Evolutionary conservation across 2,113 vertebrate species (phyloP), one percentile per base, ranked within the genome.

Genomic region (Dromaius novaehollandiae): DNA sequence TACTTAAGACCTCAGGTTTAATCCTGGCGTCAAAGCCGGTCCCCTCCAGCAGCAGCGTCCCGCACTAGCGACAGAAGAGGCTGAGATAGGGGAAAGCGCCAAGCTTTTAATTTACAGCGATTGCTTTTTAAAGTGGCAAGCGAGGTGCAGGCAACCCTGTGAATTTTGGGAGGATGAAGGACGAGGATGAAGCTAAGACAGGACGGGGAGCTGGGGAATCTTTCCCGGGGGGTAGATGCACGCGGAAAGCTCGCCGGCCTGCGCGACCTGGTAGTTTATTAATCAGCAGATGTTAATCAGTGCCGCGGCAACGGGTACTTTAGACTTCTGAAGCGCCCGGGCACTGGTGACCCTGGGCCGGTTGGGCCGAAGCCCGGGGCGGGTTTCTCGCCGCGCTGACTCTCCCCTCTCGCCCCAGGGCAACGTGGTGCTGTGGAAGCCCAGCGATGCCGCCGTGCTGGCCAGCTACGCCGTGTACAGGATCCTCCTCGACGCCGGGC

Each of bases 401-500:
- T 60, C 7, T 74, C 1, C 44, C 5, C 8, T 30, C 21, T 18
- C 20, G 12, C 14, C 3, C 12, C 97, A 99, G 99, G 99, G 99
- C 18, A 99, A 99, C 1, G 99, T 99, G 63, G 99, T 99, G 8
- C 97, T 99, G 77, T 99, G 99, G 99, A 99, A 99, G 92, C 99
- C 99, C 94, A 99, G 99, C 0, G 99, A 99, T 96, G 97, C 98
- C 0, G 99, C 99, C 56, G 88, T 99, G 96, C 99, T 99, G 18
- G 98, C 99, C 75, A 99, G 98, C 98, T 99, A 99, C 1, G 95
- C 98, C 0, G 98, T 99, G 28, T 99, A 99, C 97, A 97, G 71
- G 36, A 32, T 98, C 80, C 98, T 99, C 71, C 97, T 99, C 7
- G 98, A 99, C 76, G 98, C 98, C 0, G 99, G 99, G 15, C 98